phyloP scores from a whole-genome alignment of 1,140 invertebrate species.

The Phocides pigmalion region DNA sequence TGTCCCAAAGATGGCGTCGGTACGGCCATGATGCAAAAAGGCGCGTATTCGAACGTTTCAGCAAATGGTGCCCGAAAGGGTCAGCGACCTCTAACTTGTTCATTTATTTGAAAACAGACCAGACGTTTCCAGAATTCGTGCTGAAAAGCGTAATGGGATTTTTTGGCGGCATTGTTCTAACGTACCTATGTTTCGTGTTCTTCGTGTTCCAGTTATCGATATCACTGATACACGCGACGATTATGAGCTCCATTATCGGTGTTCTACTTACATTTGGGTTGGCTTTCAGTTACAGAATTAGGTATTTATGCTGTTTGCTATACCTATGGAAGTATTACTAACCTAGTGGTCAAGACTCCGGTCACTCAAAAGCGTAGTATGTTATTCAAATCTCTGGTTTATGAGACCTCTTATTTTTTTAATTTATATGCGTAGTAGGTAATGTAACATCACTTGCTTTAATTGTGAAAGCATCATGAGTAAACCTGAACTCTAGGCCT shows the following conservation, averaged over 20 bases:
- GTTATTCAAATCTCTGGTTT: too few species aligned
- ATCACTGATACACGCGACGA: conserved; percentile 78
- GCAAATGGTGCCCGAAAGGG: conserved; percentile 63
- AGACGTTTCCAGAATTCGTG: conserved; percentile 85
- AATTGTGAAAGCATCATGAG: too few species aligned
- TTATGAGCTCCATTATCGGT: conserved; percentile 86
- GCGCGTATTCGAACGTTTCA: conserved; percentile 61
- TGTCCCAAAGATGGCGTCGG: conserved; percentile 29
- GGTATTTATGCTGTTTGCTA: conserved; percentile 69
- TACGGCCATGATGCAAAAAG: conserved; percentile 61
- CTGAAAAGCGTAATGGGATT: conserved; percentile 86
- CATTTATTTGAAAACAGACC: conserved; percentile 80
- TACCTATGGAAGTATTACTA: background rate
- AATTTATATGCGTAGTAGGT: too few species aligned
- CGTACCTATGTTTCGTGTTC: conserved; percentile 87
- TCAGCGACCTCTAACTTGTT: conserved; percentile 73
- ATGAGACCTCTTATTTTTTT: too few species aligned
- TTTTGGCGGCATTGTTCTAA: conserved; percentile 85
- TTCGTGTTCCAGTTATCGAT: conserved; percentile 87
- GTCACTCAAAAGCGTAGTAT: too few species aligned
- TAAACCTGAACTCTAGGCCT: too few species aligned
- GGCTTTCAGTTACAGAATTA: conserved; percentile 86
- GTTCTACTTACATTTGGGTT: conserved; percentile 86
- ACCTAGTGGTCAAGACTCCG: too few species aligned
- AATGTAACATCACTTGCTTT: too few species aligned